Evolutionary conservation across 2,797 vertebrate species (phyloP), one percentile per base, ranked within the genome.

Genomic region (Nyctibius grandis): DNA sequence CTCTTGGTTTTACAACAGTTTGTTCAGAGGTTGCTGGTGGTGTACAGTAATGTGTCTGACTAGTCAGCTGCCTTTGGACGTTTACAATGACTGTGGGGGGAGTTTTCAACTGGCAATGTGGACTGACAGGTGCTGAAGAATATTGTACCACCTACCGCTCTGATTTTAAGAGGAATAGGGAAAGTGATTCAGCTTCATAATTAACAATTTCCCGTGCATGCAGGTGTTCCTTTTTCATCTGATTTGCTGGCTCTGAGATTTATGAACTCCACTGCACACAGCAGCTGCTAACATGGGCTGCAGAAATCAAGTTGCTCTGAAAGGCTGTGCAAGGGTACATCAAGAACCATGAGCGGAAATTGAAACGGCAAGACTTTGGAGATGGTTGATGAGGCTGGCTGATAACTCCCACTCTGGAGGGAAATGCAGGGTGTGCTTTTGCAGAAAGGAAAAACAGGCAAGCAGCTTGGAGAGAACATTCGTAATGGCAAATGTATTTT

Each of bases 321-420:
- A 51, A 59, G 33, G 6, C 73, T 67, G 19, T 67, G 57, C 36
- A 65, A 74, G 31, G 11, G 26, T 81, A 78, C 59, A 75, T 78
- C 44, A 78, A 61, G 65, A 86, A 90, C 88, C 14, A 45, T 1
- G 3, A 90, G 65, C 94, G 88, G 86, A 96, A 95, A 96, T 80
- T 96, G 65, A 84, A 95, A 90, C 38, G 65, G 61, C 53, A 73
- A 60, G 61, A 59, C 16, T 88, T 57, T 64, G 77, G 40, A 90
- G 68, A 11, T 7, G 4, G 22, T 36, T 89, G 88, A 95, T 94
- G n/a, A n/a, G 9, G 8, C 44, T 57, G 56, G 12, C 69, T 86
- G 85, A 84, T 95, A 94, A 50, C 15, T 85, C 40, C 14, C 12
- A 6, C 20, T 48, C 73, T 48, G 20, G 26, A 64, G 6, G 29